Conservation (phyloP, 2,113 vertebrate genomes). For the Crotalus helleri region DNA sequence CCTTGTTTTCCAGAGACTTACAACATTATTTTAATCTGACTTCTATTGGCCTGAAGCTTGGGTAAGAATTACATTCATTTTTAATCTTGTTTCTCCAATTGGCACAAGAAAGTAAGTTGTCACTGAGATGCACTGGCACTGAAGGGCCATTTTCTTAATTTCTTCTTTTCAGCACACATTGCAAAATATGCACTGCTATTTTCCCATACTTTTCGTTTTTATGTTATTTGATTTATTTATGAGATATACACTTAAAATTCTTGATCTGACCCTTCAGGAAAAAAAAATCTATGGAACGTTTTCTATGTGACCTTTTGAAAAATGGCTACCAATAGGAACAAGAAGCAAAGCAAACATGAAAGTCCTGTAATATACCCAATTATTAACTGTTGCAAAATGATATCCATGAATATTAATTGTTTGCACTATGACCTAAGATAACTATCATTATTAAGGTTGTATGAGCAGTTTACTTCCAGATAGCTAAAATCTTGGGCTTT, state of each 20-base stretch:
- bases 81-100: slow-evolving; percentile 65
- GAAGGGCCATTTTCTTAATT: slow-evolving; percentile 64
- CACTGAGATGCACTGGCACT: slow-evolving; percentile 52
- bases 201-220: background rate
- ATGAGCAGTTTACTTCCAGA: slow-evolving; percentile 52
- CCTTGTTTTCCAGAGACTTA: slow-evolving; percentile 64
- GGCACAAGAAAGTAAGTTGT: slow-evolving; percentile 67
- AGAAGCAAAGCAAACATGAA: slow-evolving; percentile 44
- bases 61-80: slow-evolving; percentile 63
- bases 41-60: slow-evolving; percentile 58
- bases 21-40: slow-evolving; percentile 61
- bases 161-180: slow-evolving; percentile 40
- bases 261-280: background rate
- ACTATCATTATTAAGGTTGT: slow-evolving; percentile 45
- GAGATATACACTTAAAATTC: slow-evolving; percentile 31
- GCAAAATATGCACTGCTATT: slow-evolving; percentile 32
- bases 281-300: slow-evolving; percentile 34
- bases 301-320: slow-evolving; percentile 50
- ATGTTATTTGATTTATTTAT: slow-evolving; percentile 51
- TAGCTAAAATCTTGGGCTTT: slow-evolving; percentile 46
- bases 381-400: background rate
- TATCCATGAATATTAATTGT: slow-evolving; percentile 15
- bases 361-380: background rate
- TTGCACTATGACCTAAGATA: background rate
- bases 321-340: slow-evolving; percentile 33